Evolutionary conservation across 2,797 vertebrate species (phyloP).

Genomic region (Pteronotus mesoamericanus): DNA sequence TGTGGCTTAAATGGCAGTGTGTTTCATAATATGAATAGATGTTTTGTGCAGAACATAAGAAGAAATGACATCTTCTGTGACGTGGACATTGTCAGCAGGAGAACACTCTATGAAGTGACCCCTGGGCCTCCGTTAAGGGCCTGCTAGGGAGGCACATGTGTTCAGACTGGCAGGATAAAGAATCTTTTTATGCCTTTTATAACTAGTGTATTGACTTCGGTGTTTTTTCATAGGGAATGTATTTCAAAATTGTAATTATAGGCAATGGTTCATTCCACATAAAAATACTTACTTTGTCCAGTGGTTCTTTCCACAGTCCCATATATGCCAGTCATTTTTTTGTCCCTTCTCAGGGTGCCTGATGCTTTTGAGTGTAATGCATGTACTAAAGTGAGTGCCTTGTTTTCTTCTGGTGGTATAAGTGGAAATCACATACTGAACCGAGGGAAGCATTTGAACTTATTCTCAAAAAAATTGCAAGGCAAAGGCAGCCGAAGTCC

Average conservation of each 20-base stretch:
- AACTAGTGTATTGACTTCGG: neutral
- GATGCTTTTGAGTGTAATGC: neutral
- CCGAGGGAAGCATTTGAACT: neutral
- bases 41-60: constrained; percentile 16
- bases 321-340: neutral
- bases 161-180: constrained; percentile 26
- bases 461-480: neutral
- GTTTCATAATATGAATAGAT: neutral
- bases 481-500: neutral
- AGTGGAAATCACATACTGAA: neutral
- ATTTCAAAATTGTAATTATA: constrained; percentile 33
- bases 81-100: neutral
- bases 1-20: neutral
- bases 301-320: neutral
- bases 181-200: constrained; percentile 21
- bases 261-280: neutral
- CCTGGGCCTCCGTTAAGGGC: neutral
- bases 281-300: neutral
- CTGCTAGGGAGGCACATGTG: neutral
- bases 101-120: neutral
- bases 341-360: neutral
- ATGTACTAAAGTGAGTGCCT: neutral
- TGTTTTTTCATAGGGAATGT: constrained; percentile 5
- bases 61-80: constrained; percentile 2
- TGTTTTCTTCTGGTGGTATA: neutral